phyloP scores from a whole-genome alignment of 2,888 invertebrate genomes.

The Tachina grossa region DNA sequence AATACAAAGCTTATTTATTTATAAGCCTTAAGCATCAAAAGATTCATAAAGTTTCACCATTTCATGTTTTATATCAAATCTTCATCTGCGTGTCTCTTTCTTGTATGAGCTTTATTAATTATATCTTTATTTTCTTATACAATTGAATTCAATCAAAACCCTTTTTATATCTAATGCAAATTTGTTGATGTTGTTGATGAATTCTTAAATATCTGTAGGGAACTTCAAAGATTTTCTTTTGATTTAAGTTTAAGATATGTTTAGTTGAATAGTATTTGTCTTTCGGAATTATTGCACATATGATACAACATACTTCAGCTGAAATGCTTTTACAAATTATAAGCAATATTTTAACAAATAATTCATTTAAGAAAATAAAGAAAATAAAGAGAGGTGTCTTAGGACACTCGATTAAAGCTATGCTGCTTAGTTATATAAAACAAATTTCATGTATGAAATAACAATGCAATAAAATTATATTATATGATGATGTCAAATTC shows the following conservation, averaged over 20 bases:
- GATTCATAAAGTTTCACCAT: too few species aligned
- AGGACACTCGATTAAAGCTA: too few species aligned
- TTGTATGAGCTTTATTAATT: background rate
- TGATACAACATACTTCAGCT: background rate
- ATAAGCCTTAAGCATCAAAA: background rate
- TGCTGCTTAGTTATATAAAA: too few species aligned
- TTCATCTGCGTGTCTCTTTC: too few species aligned
- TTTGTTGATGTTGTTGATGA: background rate
- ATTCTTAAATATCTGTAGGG: constrained; percentile 3
- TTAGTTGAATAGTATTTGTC: background rate
- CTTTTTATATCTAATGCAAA: background rate
- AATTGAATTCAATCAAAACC: background rate
- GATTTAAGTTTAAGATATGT: background rate
- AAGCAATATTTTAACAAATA: background rate
- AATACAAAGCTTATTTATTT: too few species aligned
- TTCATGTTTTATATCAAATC: too few species aligned
- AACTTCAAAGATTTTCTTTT: background rate
- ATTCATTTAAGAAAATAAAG: background rate
- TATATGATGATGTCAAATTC: too few species aligned
- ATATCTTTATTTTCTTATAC: background rate
- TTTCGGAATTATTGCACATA: background rate
- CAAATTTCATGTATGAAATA: too few species aligned
- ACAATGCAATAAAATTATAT: too few species aligned
- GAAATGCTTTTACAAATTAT: background rate
- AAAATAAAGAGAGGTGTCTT: too few species aligned